Base-by-base conservation (phyloP, 1,140 invertebrate species). In the Achatina immaculata region DNA sequence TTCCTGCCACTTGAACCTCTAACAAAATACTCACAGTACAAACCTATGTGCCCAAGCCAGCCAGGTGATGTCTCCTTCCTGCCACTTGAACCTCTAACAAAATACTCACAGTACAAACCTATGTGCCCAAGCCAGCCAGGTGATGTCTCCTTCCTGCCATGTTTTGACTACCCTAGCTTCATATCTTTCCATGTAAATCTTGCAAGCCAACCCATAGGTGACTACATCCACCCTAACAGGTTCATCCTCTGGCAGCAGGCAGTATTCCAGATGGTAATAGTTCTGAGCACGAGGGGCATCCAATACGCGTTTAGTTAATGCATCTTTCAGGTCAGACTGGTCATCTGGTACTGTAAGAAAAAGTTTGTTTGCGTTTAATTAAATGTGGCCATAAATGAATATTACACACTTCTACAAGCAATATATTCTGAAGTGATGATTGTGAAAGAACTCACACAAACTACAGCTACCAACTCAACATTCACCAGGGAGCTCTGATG, bases 231-330 rank as follows among this genome's bases (percentile, higher is more conserved):
- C 88, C 65, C 88, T 89, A 0, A 87, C 79, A 16, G 88, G 86
- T 28, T 85, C 86, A 40, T 86, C 85, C 11, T 84, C 86, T 19
- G 91, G 90, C 31, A 90, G 78, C 36, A 91, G 86, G 66, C 85
- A 86, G 81, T 90, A 91, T 82, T 91, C 90, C 38, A 89, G 68
- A 76, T 90, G 89, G 78, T 90, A 91, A 83, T 88, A 91, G 66
- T 86, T 88, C 83, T 90, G 89, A 11, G 89, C 85, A 31, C 84
- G 81, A 0, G 89, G 89, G 1, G 86, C 87, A 73, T 90, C 89
- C 75, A 89, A 83, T 24, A 88, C 82, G 19, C 86, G 82, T 75
- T 89, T 89, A 80, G 85, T 88, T n/a, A 85, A 75, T n/a, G 86
- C 68, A 36, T 88, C 86, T 74, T 86, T 85, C 0, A 87, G 69